Evolutionary conservation across 2,888 invertebrate species (phyloP), one percentile per base, ranked within the genome.

Genomic region (Oscheius sp.): DNA sequence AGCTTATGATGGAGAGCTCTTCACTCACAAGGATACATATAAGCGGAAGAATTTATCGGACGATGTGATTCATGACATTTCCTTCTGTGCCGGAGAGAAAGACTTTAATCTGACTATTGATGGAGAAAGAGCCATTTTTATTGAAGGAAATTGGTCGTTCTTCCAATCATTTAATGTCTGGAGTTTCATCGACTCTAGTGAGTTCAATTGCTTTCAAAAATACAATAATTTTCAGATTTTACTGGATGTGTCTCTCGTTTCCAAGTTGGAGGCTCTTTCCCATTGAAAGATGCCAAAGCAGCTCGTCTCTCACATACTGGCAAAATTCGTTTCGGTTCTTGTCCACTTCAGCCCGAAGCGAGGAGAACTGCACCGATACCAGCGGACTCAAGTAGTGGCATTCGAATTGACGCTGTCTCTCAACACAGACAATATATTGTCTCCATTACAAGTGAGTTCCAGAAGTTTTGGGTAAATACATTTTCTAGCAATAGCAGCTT

Each of bases 111-210:
- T 85, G 34, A 78, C 76, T 23, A 81, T 84, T 4, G 84, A 85
- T 67, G 82, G 75, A 12, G 75, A 79, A 57, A 65, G 63, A 29
- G 78, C 76, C n/a, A 75, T 85, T 27, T 66, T 75, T 6, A 68
- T 85, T 37, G 76, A 81, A 37, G 85, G 85, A 45, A 85, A 85
- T 70, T 85, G 83, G 74, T 77, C 83, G 3, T 85, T 85, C 57
- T 85, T 85, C 71, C 72, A 79, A 37, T 71, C 70, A 20, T 78
- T 85, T 63, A 85, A 85, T 55, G 82, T 82, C 6, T 85, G 85
- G 85, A 71, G 75, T 17, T 81, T 86, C 64, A 57, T 84, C 3
- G 83, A 84, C 69, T 61, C 70, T 55, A 77, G 82, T 82, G 65
- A 69, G 74, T 68, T 25, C n/a, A 10, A 37, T 17, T 27, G 20